These are phyloP conservation scores for Sandelia bainsii DNA, from an alignment of 2,797 vertebrate genomes.

Conservation along the genomic window DNA sequence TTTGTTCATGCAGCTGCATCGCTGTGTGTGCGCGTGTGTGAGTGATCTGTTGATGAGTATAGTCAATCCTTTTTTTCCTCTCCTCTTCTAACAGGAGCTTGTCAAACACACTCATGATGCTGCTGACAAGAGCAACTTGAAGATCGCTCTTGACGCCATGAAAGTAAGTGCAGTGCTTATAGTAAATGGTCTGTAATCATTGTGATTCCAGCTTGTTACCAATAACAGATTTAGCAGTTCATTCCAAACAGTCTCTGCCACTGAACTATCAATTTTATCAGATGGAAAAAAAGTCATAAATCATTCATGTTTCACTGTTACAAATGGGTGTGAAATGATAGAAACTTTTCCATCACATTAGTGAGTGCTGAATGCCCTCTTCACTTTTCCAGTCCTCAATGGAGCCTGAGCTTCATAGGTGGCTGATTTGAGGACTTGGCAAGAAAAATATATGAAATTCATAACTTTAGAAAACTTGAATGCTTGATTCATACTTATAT, in stretches of 20 bases:
- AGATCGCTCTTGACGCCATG: slow-evolving; percentile 93
- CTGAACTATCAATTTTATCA: slow-evolving; percentile 29
- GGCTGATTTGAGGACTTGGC: not conserved
- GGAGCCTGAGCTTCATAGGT: not conserved
- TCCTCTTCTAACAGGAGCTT: slow-evolving; percentile 85
- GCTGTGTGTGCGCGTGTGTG: not conserved
- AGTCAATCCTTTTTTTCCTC: slow-evolving; percentile 10
- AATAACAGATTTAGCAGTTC: slow-evolving; percentile 29
- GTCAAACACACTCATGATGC: slow-evolving; percentile 92
- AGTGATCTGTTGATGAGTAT: not conserved
- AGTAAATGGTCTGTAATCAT: slow-evolving; percentile 49
- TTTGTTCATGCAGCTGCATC: not conserved
- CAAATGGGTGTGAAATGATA: slow-evolving; percentile 12
- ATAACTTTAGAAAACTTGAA: not conserved
- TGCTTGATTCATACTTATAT: not conserved
- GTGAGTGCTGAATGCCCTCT: not conserved
- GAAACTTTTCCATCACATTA: slow-evolving; percentile 21
- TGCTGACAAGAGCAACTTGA: slow-evolving; percentile 89
- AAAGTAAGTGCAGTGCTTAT: slow-evolving; percentile 84
- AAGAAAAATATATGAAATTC: slow-evolving; percentile 1
- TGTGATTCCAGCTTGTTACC: slow-evolving; percentile 50
- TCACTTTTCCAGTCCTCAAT: not conserved
- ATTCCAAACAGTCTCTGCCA: slow-evolving; percentile 22
- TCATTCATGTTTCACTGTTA: slow-evolving; percentile 21
- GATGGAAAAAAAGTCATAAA: slow-evolving; percentile 12